Percentiles rank a stretch among this genome's conserved stretches.
Conservation (phyloP, 2,113 vertebrate species). For the Sakesphorus luctuosus region DNA sequence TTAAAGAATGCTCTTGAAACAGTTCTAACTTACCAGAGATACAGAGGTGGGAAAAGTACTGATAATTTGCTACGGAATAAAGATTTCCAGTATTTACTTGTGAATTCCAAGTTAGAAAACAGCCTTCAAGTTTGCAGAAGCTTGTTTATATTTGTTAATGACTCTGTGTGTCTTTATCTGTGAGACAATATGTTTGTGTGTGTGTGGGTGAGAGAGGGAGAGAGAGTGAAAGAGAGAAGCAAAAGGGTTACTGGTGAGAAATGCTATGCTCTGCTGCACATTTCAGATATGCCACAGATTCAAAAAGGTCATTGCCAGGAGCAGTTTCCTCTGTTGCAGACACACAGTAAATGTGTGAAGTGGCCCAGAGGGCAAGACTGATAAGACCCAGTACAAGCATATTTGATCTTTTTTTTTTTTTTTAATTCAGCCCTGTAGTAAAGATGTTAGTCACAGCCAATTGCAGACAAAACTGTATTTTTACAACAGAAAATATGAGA, state of each 20-base stretch:
- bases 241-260: neutral
- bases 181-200: neutral
- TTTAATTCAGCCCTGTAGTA: neutral
- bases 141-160: neutral
- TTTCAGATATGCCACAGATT: neutral
- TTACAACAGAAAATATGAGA: neutral
- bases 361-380: neutral
- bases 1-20: neutral
- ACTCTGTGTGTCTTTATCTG: neutral
- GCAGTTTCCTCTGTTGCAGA: neutral
- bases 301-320: slow-evolving; percentile 25
- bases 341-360: neutral
- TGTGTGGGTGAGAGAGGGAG: too few species aligned
- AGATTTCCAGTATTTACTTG: neutral
- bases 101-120: neutral
- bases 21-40: neutral
- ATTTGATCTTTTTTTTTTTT: neutral
- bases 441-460: neutral
- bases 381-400: neutral
- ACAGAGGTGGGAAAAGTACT: neutral
- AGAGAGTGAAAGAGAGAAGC: neutral
- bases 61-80: neutral
- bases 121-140: neutral
- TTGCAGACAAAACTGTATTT: neutral
- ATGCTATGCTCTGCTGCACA: neutral